Conservation (phyloP, 2,113 vertebrate genomes). For the Cinclus cinclus region DNA sequence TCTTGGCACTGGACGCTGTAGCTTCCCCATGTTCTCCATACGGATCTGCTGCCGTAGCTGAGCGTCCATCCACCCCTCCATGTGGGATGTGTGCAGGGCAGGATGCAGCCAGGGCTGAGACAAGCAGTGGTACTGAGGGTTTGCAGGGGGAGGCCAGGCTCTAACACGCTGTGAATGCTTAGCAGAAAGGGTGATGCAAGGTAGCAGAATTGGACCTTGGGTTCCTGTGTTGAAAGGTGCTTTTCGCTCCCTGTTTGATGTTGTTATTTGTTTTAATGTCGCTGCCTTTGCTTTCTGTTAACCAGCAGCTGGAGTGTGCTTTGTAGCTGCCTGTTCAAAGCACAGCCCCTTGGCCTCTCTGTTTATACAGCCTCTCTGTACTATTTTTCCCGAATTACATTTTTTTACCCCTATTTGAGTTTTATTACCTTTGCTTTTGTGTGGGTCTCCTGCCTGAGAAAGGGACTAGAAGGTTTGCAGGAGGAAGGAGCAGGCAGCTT, state of each 20-base stretch:
- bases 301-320: not conserved
- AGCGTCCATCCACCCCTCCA: rapidly evolving
- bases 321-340: conserved; percentile 45
- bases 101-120: not conserved
- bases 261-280: not conserved
- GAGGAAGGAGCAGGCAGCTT: not conserved
- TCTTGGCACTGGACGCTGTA: not conserved
- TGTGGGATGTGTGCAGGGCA: not conserved
- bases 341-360: not conserved
- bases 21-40: not conserved
- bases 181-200: not conserved
- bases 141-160: not conserved
- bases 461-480: not conserved
- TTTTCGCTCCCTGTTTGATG: not conserved
- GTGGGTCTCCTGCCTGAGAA: not conserved
- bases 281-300: conserved; percentile 12
- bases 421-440: not conserved
- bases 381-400: not conserved
- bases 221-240: not conserved
- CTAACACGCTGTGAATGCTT: not conserved
- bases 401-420: not conserved
- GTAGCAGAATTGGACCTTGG: not conserved
- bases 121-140: rapidly evolving
- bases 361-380: not conserved
- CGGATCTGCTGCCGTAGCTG: not conserved